Base-by-base conservation (phyloP, 2,797 vertebrate species). In the Gastrophryne carolinensis region DNA sequence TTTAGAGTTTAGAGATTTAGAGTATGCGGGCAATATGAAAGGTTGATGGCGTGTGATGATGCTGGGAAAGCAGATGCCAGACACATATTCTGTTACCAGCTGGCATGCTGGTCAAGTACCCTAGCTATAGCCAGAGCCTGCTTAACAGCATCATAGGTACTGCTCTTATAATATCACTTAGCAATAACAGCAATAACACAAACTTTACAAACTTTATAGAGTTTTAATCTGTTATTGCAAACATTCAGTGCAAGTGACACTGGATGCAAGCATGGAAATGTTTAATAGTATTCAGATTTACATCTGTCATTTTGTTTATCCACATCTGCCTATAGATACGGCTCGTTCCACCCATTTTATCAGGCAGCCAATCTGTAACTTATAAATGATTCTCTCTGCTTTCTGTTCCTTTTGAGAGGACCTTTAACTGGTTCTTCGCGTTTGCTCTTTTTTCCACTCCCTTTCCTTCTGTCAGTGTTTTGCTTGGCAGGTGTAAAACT, bases 401-500 rank as follows among this genome's bases (percentile, higher is more conserved):
- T n/a, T n/a, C n/a, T n/a, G n/a, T n/a, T n/a, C n/a, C n/a, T n/a
- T n/a, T n/a, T n/a, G n/a, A n/a, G n/a, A n/a, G n/a, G n/a, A n/a
- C n/a, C n/a, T n/a, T n/a, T n/a, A n/a, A n/a, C n/a, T n/a, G n/a
- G n/a, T 58, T 17, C 52, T 30, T 77, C 17, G 5, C 12, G 53
- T 35, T 11, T 13, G 52, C 13, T 54, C 11, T 26, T 32, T 47
- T 29, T 56, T 19, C 23, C 3, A 41, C 15, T 60, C 12, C 21
- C 34, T 75, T 32, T 49, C 62, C 47, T 37, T 19, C 39, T 61
- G 63, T 75, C 73, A 63, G 85, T 78, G 80, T 81, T 88, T 82
- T 79, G 81, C 85, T 87, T 90, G 89, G 91, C 90, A 92, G 90
- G 90, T 92, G 91, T 91, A 88, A 92, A 89, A 89, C n/a, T 89